Evolutionary conservation across 2,888 invertebrate genomes (phyloP).

Genomic region (Trachelus tabidus): DNA sequence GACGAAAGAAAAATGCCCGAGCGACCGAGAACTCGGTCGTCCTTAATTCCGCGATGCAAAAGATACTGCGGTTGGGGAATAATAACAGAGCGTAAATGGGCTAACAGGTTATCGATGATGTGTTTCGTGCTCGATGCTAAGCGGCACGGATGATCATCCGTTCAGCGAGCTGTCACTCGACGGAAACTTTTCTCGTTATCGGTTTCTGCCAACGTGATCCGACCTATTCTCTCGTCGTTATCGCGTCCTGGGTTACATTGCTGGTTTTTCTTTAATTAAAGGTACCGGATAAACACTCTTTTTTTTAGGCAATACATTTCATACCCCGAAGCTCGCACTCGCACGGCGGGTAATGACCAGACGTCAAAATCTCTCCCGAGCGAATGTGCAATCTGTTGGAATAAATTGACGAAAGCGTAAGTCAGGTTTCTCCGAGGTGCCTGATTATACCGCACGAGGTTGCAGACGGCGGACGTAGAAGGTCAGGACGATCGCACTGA

Average conservation of each 20-base stretch:
- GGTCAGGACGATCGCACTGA: constrained; percentile 41
- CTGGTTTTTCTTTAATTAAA: no score
- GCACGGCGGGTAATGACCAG: no score
- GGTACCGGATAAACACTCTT: no score
- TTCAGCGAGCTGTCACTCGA: no score
- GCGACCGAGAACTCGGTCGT: background rate
- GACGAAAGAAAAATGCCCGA: background rate
- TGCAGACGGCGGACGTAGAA: constrained; percentile 9
- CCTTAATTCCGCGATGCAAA: background rate
- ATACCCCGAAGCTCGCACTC: no score
- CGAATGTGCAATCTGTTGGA: no score
- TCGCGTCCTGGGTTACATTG: background rate
- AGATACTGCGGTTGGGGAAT: background rate
- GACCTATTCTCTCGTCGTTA: no score
- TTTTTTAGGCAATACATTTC: no score
- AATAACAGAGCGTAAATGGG: constrained; percentile 1
- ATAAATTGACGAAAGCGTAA: background rate
- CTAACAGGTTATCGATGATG: background rate
- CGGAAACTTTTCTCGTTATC: background rate
- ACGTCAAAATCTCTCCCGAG: no score
- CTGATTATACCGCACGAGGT: constrained; percentile 14
- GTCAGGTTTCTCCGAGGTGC: background rate
- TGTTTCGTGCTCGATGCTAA: background rate
- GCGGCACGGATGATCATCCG: background rate
- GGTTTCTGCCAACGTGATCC: background rate